Conservation (phyloP, 2,888 invertebrate species). For the Lysandra coridon region DNA sequence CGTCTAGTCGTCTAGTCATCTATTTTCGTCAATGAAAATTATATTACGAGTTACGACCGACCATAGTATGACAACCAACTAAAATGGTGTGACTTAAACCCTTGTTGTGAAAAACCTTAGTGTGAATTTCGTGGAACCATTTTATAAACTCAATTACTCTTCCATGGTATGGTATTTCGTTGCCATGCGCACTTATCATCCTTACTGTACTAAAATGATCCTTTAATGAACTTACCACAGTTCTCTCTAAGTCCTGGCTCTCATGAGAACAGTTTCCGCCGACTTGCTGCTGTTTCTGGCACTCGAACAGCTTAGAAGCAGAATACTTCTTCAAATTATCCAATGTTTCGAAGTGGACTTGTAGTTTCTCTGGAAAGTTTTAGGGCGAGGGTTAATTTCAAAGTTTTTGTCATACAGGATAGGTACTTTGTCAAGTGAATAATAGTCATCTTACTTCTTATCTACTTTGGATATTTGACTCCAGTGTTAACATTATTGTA, state of each 20-base stretch:
- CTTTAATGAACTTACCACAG: conserved; percentile 57
- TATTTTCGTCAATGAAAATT: too few species aligned
- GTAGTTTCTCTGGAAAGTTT: conserved; percentile 49
- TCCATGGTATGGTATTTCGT: neutral
- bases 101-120: neutral
- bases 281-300: conserved; percentile 75
- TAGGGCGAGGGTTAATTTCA: too few species aligned
- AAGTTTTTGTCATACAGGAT: neutral
- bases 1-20: too few species aligned
- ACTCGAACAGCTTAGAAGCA: conserved; percentile 73
- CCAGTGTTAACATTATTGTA: too few species aligned
- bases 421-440: too few species aligned
- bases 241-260: conserved; percentile 74
- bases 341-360: conserved; percentile 74
- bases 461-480: too few species aligned
- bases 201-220: neutral
- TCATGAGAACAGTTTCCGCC: conserved; percentile 76
- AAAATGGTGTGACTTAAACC: too few species aligned
- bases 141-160: neutral
- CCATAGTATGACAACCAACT: too few species aligned
- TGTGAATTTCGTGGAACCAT: neutral
- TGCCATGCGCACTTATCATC: neutral
- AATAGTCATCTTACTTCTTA: too few species aligned
- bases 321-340: conserved; percentile 76
- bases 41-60: too few species aligned